Evolutionary conservation across 1,140 invertebrate genomes (phyloP).

Genomic region (Aphaenogaster ashmeadi): DNA sequence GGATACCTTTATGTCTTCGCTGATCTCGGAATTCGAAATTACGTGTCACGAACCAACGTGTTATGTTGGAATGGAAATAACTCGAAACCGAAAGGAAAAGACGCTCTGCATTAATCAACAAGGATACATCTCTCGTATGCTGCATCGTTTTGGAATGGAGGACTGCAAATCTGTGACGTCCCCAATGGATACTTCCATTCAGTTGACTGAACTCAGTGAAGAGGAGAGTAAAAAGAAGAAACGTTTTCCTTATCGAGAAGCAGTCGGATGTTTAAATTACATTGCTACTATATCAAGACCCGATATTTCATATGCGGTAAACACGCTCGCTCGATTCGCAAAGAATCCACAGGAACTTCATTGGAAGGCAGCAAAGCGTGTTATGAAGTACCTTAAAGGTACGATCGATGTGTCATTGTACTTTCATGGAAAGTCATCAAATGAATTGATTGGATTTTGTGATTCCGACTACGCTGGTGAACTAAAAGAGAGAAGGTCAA

Average conservation of each 20-base stretch:
- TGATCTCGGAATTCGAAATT: not conserved
- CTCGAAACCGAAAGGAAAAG: not conserved
- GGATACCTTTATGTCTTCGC: not conserved
- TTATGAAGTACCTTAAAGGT: constrained; percentile 31
- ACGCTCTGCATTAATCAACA: constrained; percentile 6
- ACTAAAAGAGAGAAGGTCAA: not conserved
- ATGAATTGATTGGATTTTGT: constrained; percentile 1
- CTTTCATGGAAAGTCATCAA: not conserved
- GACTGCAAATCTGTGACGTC: not conserved
- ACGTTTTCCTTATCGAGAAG: constrained; percentile 20
- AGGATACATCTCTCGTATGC: constrained; percentile 18
- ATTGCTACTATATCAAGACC: constrained; percentile 11
- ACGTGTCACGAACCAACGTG: not conserved
- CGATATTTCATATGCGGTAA: constrained; percentile 20
- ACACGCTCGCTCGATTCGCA: not conserved
- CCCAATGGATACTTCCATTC: not conserved
- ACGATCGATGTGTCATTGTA: constrained; percentile 8
- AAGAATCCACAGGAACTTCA: constrained; percentile 20
- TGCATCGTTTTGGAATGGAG: constrained; percentile 24
- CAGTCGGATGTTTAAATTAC: not conserved
- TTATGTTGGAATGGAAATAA: constrained; percentile 33
- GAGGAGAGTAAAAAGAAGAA: not conserved
- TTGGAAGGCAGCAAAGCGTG: constrained; percentile 36
- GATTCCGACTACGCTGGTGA: constrained; percentile 52
- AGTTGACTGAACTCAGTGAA: not conserved